Base-by-base conservation (phyloP, 2,888 invertebrate species). In the Spatulosminthurus flaviceps region DNA sequence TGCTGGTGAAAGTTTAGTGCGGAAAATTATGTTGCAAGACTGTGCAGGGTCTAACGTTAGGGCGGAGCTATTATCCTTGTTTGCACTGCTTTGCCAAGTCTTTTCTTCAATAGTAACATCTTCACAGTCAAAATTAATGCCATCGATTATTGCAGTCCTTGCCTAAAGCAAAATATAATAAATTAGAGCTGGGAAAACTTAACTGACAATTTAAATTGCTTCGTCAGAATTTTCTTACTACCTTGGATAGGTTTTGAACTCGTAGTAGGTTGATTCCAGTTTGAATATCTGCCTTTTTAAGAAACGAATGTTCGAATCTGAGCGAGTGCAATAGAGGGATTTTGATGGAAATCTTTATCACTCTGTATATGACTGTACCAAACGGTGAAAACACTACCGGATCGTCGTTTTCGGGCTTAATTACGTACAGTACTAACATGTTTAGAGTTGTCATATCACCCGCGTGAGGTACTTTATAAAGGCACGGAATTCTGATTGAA, bases 171-270 rank as follows among this genome's bases (percentile, higher is more conserved):
- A 73, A 2, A 67, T 5, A 29, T 41, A 41, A 64, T n/a, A n/a
- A n/a, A n/a, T n/a, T n/a, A n/a, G n/a, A n/a, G n/a, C n/a, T n/a
- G n/a, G 9, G 26, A 21, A 9, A 19, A 13, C 43, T 16, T 42
- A 74, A 60, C 19, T 51, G 2, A 51, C 21, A 60, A 60, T 51
- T 13, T 74, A 4, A 26, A 29, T 11, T 24, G 51, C 13, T 61
- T 61, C 5, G 61, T 2, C 41, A 21, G n/a, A 21, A 51, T 19
- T 51, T 11, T 51, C 5, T 11, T 2, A 78, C 60, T 80, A 82
- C 82, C 70, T 82, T 77, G 9, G 82, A 82, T 29, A 84, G 61
- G 69, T 84, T 84, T 24, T 84, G 81, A 61, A 83, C 77, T 51
- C 80, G 75, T 21, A 84, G 64, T 11, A 84, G 71, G 34, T 81